Evolutionary conservation across 2,797 vertebrate species (phyloP), one percentile per base, ranked within the genome.

Genomic region (Diplodus sargus): DNA sequence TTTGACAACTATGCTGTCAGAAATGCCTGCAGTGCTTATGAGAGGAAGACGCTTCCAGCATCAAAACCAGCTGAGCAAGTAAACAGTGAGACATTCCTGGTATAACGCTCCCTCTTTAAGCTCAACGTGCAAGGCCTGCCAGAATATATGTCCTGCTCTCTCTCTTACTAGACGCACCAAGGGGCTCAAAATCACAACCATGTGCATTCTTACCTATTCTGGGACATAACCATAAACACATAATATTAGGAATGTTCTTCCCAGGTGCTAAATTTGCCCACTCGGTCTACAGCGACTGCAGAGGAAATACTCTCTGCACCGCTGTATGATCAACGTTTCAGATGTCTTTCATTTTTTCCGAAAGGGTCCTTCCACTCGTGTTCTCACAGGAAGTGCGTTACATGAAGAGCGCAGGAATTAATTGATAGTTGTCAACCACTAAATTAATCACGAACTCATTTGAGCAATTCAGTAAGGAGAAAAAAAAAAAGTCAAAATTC

Each of bases 21-120:
- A 84, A 82, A 83, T 63, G 73, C 87, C 83, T 87, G 87, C 84
- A 84, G 90, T 92, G 89, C 85, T 81, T 75, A 78, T 51, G 74
- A 81, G 52, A 78, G 62, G 73, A 54, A 87, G 76, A 85, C 5
- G 78, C 86, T 92, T 92, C 70, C 56, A 88, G 90, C 95, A 94
- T 93, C 77, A 86, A 91, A 92, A 93, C 91, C 87, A 94, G 91
- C 87, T 90, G 90, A 94, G 94, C 91, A 91, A 94, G 94, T 92
- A 94, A 93, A 95, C 91, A 87, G 80, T 61, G 69, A 89, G 84
- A 84, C 87, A 89, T 90, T 91, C 89, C 85, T 81, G 48, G 74
- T 82, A 78, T 85, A 74, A 63, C 82, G 75, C 82, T 87, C 87
- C 66, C 76, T 88, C 76, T 90, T 83, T 74, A 74, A 74, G 76